Evolutionary conservation across 1,140 invertebrate species (phyloP).

Genomic region (Mycetomoellerius zeteki): DNA sequence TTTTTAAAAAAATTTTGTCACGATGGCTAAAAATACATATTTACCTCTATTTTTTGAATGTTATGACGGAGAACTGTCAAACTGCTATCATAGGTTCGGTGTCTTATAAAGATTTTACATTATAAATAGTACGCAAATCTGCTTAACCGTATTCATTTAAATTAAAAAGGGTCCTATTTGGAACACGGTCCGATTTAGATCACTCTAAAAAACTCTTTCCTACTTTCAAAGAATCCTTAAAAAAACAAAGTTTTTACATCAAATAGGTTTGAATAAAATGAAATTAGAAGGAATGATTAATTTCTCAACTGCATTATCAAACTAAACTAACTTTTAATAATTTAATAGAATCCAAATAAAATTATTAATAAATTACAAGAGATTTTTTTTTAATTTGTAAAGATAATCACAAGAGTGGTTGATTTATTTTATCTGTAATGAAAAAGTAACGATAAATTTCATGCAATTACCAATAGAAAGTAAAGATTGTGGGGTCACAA

Average conservation of each 20-base stretch:
- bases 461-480: background rate
- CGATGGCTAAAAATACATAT: too few species aligned
- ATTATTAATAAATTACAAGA: background rate
- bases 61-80: too few species aligned
- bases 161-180: too few species aligned
- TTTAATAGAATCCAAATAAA: background rate
- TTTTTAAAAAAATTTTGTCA: too few species aligned
- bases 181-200: too few species aligned
- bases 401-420: background rate
- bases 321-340: background rate
- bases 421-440: background rate
- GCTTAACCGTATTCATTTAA: too few species aligned
- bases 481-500: background rate
- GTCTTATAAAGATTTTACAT: too few species aligned
- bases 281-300: background rate
- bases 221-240: constrained; percentile 24
- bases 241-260: constrained; percentile 10
- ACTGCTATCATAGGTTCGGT: too few species aligned
- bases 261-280: background rate
- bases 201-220: too few species aligned
- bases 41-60: too few species aligned
- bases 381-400: background rate
- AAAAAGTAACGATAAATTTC: background rate
- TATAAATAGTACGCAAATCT: too few species aligned
- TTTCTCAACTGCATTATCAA: background rate